A percentile compares a stretch with the other conserved stretches of the same genome.
Conservation (phyloP, 2,113 vertebrate species). For the Tachysurus vachellii region DNA sequence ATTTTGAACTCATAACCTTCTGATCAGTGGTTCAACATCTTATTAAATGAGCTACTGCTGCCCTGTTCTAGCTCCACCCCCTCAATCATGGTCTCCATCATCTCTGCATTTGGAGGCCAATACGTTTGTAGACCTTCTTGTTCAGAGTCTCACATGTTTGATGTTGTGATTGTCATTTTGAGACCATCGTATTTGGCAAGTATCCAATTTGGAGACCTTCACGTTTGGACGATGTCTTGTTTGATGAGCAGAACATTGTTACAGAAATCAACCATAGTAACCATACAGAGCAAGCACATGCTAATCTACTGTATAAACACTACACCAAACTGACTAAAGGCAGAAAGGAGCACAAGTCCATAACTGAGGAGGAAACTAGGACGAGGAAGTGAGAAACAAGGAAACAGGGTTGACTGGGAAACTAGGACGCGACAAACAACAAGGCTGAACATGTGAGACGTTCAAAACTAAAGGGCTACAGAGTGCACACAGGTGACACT, state of each 20-base stretch:
- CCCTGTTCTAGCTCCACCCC: too few relatives aligned
- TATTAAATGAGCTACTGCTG: too few relatives aligned
- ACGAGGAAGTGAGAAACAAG: background rate
- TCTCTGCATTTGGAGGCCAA: background rate
- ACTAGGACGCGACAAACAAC: slow-evolving; percentile 22
- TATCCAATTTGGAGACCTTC: background rate
- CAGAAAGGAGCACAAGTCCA: background rate
- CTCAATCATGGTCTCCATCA: too few relatives aligned
- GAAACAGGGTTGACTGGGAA: background rate
- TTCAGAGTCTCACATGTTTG: background rate
- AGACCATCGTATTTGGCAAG: background rate
- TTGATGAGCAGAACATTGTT: background rate
- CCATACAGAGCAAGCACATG: background rate
- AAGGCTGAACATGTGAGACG: background rate
- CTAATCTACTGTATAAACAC: background rate
- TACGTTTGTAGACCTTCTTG: background rate
- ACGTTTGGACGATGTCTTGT: background rate
- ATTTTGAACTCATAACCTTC: too few relatives aligned
- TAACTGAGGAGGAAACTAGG: background rate
- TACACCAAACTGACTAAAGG: background rate
- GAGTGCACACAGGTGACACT: background rate
- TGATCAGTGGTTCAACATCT: too few relatives aligned
- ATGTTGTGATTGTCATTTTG: background rate
- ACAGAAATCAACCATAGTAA: background rate
- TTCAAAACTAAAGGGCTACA: background rate